phyloP scores from a whole-genome alignment of 2,888 invertebrate genomes.

The Philonicus albiceps region DNA sequence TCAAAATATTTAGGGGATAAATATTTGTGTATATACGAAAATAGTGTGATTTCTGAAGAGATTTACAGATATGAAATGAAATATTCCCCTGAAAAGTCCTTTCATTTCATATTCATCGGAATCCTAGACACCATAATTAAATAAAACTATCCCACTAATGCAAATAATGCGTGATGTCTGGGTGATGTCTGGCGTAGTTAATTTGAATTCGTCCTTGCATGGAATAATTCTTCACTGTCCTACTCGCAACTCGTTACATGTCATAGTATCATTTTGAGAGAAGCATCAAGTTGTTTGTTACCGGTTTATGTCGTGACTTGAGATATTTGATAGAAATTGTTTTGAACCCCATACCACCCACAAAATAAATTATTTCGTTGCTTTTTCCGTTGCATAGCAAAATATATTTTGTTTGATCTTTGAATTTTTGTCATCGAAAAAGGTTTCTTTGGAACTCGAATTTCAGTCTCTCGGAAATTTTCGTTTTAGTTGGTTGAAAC shows the following conservation, averaged over 20 bases:
- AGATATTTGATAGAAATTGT: not conserved
- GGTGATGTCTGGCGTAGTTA: not conserved
- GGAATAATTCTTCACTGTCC: not conserved
- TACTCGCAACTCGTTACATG: not conserved
- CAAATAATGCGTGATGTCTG: not conserved
- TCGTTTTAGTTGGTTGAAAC: not conserved
- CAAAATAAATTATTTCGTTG: slow-evolving; percentile 27
- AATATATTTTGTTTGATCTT: slow-evolving; percentile 17
- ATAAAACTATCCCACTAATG: not conserved
- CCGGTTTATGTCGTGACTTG: not conserved
- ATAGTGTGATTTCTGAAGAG: no score
- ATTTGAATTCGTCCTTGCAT: not conserved
- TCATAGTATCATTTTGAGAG: not conserved
- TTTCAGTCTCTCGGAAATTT: slow-evolving; percentile 13
- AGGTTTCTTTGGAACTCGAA: not conserved
- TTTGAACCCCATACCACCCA: not conserved
- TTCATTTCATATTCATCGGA: not conserved
- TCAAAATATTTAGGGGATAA: no score
- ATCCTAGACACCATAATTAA: not conserved
- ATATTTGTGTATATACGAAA: no score
- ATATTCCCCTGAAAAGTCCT: not conserved
- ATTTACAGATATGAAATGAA: not conserved
- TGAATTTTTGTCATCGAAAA: slow-evolving; percentile 11
- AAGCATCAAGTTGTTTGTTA: slow-evolving; percentile 1
- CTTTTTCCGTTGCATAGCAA: slow-evolving; percentile 34